phyloP scores from a whole-genome alignment of 2,113 vertebrate species.

The Ageneiosus marmoratus region DNA sequence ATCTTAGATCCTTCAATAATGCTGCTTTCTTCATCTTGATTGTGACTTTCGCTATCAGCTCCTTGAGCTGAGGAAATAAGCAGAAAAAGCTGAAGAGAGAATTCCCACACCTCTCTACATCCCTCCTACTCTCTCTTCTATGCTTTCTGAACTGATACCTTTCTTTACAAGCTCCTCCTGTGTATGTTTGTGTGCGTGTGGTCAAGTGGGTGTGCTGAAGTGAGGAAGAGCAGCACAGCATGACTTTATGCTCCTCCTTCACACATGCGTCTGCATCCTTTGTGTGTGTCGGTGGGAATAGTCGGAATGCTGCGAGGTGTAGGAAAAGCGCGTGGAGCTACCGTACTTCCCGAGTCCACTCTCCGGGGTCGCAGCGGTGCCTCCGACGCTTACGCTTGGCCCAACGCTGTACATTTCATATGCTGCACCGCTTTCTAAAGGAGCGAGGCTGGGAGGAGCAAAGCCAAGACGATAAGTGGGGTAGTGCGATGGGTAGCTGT shows the following conservation, averaged over 20 bases:
- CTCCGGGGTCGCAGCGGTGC: constrained; percentile 64
- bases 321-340: constrained; percentile 88
- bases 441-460: constrained; percentile 75
- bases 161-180: constrained; percentile 26
- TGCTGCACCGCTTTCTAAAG: constrained; percentile 73
- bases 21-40: constrained; percentile 69
- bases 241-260: constrained; percentile 55
- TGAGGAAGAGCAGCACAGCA: constrained; percentile 36
- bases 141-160: constrained; percentile 25
- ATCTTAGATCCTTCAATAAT: constrained; percentile 57
- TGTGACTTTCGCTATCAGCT: constrained; percentile 74
- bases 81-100: constrained; percentile 59
- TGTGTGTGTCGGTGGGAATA: constrained; percentile 94
- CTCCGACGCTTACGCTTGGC: constrained; percentile 41
- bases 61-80: constrained; percentile 67
- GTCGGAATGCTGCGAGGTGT: constrained; percentile 94
- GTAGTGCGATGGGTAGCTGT: constrained; percentile 80
- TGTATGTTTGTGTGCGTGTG: constrained; percentile 52
- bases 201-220: constrained; percentile 46
- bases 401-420: constrained; percentile 78
- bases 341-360: constrained; percentile 84
- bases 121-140: constrained; percentile 49
- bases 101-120: constrained; percentile 38
- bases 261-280: constrained; percentile 97
- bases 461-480: constrained; percentile 85